Base-by-base conservation (phyloP, 2,113 vertebrate genomes). In the Phycodurus eques region DNA sequence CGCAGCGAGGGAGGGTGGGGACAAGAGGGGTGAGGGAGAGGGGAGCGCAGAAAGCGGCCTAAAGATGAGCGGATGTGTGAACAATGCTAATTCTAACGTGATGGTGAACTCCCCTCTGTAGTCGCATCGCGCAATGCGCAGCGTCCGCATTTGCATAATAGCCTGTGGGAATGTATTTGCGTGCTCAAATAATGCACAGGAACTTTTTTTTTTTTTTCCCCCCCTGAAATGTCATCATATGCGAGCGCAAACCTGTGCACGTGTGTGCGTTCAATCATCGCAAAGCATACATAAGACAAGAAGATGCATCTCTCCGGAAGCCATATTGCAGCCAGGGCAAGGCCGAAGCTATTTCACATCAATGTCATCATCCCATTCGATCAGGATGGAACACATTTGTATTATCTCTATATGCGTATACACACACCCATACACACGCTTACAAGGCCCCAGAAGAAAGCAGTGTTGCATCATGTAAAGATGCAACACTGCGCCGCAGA, bases 291-390 rank as follows among this genome's bases (percentile, higher is more conserved):
- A 60, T 72, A 4, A 68, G 71, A 78, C 67, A 39, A 51, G 78
- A 73, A 54, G 68, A 80, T 76, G 73, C 44, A 80, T 85, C 68
- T 81, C 33, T 51, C 57, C 70, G 43, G 67, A 73, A 73, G 46
- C 56, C 9, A 22, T 43, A 67, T 43, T 74, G 49, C 67, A 71
- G 75, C 74, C 68, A 63, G 15, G 64, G 67, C 60, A 82, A 81
- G 77, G 83, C 74, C 76, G 65, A 47, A 69, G 82, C 80, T 77
- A 63, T 91, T 91, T 90, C 87, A 75, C 80, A 83, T 85, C 46
- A 71, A 84, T 90, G 88, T 90, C 87, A 88, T 90, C 88, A 89
- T 87, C 83, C 82, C 31, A 57, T 78, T 81, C 78, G 78, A 76
- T 90, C 84, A 79, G 78, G 71, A 83, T 67, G 33, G 57, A 85